A percentile compares a stretch with the other conserved stretches of the same genome.
Conservation (phyloP, 2,888 invertebrate species). For the Calameuta filiformis region DNA sequence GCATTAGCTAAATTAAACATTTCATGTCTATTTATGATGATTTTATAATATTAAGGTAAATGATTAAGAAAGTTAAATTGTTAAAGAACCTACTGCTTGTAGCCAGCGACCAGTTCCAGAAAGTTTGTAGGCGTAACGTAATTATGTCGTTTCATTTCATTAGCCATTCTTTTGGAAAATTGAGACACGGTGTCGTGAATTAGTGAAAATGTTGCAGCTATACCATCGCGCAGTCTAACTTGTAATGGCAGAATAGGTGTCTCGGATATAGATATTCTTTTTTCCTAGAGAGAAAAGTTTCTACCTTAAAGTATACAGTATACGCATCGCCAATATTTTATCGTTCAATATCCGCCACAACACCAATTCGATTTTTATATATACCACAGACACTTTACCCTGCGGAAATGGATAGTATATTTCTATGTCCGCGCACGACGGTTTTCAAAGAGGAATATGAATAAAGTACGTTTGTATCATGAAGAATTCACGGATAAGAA, state of each 20-base stretch:
- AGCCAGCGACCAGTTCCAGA: slow-evolving; percentile 85
- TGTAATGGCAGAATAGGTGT: slow-evolving; percentile 60
- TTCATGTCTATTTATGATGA: not conserved
- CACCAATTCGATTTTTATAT: not conserved
- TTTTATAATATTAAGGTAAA: not conserved
- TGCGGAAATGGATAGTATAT: not conserved
- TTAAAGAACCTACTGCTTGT: slow-evolving; percentile 74
- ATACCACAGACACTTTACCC: not conserved
- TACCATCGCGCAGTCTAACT: slow-evolving; percentile 73
- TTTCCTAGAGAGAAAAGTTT: slow-evolving; percentile 43
- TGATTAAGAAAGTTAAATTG: not conserved
- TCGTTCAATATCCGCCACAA: not conserved
- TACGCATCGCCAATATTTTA: not conserved
- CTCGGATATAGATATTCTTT: slow-evolving; percentile 35
- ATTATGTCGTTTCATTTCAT: slow-evolving; percentile 83
- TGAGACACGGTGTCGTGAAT: slow-evolving; percentile 86
- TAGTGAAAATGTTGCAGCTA: slow-evolving; percentile 81
- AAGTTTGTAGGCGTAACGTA: slow-evolving; percentile 93
- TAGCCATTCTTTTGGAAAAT: slow-evolving; percentile 78
- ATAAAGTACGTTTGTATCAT: not conserved
- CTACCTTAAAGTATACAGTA: not conserved
- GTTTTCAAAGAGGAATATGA: not conserved
- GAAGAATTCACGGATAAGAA: not conserved
- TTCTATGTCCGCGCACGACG: not conserved
- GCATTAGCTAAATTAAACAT: not conserved